These are phyloP conservation scores for Heliornis fulica DNA, from an alignment of 2,113 vertebrate genomes.

Conservation along the genomic window DNA sequence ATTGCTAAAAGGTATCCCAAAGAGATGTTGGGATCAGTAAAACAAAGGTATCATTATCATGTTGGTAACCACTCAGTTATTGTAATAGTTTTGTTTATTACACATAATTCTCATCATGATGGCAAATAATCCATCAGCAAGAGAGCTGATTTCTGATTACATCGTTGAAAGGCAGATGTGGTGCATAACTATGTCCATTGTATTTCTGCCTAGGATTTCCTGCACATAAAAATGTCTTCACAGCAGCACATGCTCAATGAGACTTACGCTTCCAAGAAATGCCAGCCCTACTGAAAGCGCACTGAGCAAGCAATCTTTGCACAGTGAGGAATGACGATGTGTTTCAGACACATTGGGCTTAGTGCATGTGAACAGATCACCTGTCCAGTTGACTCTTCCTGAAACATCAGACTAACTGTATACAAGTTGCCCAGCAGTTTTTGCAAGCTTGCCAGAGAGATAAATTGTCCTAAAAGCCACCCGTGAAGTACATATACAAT, in stretches of 20 bases:
- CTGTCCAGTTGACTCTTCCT: background rate
- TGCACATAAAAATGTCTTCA: slow-evolving; percentile 23
- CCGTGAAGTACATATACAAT: background rate
- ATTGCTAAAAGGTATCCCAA: background rate
- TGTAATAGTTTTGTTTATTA: slow-evolving; percentile 36
- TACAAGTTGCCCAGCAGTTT: background rate
- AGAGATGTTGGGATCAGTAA: background rate
- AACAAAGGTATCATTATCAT: background rate
- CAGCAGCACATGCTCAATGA: background rate
- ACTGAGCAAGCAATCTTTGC: background rate
- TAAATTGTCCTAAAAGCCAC: background rate
- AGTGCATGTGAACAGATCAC: background rate
- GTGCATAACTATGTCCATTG: background rate
- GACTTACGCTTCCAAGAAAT: background rate
- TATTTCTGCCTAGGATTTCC: slow-evolving; percentile 28
- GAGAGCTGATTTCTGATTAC: background rate
- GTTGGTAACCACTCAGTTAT: background rate
- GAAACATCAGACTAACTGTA: background rate
- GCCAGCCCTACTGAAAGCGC: background rate
- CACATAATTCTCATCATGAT: background rate
- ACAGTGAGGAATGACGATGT: background rate
- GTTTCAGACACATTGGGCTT: background rate
- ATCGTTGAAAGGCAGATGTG: slow-evolving; percentile 16
- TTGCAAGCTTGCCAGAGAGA: background rate
- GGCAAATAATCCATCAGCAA: slow-evolving; percentile 19